Percentiles rank a stretch among this genome's conserved stretches.
phyloP scores from a whole-genome alignment of 2,113 vertebrate species.

The Otocyon megalotis region DNA sequence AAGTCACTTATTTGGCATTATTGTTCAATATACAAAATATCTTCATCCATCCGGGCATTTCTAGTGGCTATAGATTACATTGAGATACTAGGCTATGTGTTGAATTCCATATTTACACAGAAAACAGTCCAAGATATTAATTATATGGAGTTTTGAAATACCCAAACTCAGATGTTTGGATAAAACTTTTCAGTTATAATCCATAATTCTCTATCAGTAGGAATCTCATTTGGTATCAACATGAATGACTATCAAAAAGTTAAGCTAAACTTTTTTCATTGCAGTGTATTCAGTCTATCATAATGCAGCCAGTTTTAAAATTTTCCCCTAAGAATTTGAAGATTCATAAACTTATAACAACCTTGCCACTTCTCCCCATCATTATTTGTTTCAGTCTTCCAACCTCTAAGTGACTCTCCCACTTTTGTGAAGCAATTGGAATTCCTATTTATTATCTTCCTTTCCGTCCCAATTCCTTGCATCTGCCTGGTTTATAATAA shows the following conservation, averaged over 20 bases:
- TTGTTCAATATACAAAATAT: constrained; percentile 35
- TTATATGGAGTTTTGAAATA: constrained; percentile 41
- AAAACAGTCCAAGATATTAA: constrained; percentile 40
- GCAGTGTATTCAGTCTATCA: not conserved
- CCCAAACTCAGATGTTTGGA: not conserved
- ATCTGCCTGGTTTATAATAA: not conserved
- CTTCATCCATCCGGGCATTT: not conserved
- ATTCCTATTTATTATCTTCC: not conserved
- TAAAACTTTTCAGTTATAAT: not conserved
- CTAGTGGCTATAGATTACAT: not conserved
- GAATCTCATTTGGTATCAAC: constrained; percentile 9
- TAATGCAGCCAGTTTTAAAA: not conserved
- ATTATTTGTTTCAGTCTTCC: not conserved
- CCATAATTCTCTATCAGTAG: not conserved
- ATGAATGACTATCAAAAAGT: constrained; percentile 1
- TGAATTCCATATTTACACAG: constrained; percentile 38
- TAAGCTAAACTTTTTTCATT: not conserved
- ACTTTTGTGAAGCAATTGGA: not conserved
- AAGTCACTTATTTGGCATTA: not conserved
- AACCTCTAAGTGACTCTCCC: not conserved
- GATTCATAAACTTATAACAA: not conserved
- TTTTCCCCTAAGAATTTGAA: not conserved
- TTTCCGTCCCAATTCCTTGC: not conserved
- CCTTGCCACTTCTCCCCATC: not conserved
- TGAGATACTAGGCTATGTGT: not conserved